phyloP scores from a whole-genome alignment of 2,797 vertebrate species.

The Lagocephalus sceleratus region DNA sequence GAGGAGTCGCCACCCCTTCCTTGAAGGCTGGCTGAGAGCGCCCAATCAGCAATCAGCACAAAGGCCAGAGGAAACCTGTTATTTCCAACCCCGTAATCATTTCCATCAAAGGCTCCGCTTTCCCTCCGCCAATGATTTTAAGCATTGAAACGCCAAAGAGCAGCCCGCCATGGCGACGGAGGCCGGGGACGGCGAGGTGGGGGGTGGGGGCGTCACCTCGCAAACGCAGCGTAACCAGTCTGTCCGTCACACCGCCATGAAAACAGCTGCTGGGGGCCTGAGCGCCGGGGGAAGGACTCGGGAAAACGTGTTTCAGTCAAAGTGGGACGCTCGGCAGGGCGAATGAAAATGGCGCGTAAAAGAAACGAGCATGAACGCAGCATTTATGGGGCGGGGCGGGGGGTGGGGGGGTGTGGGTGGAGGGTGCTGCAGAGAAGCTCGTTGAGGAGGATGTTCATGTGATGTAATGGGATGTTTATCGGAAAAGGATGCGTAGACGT shows the following conservation, averaged over 20 bases:
- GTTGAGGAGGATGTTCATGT: no score
- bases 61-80: slow-evolving; percentile 70
- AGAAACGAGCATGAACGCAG: no score
- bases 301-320: no score
- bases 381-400: no score
- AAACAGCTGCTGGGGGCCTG: not conserved
- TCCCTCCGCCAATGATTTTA: slow-evolving; percentile 56
- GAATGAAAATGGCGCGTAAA: no score
- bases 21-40: slow-evolving; percentile 59
- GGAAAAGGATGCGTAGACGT: no score
- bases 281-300: no score
- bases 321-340: no score
- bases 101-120: slow-evolving; percentile 72
- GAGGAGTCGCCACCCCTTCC: slow-evolving; percentile 59
- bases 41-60: slow-evolving; percentile 80
- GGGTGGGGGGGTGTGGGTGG: no score
- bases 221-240: slow-evolving; percentile 10
- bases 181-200: slow-evolving; percentile 52
- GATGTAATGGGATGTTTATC: no score
- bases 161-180: slow-evolving; percentile 38
- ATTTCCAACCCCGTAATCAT: slow-evolving; percentile 81
- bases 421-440: no score
- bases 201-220: no score
- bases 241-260: slow-evolving; percentile 17
- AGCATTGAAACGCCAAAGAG: slow-evolving; percentile 66